A percentile compares a stretch with the other conserved stretches of the same genome.
phyloP scores from a whole-genome alignment of 1,140 invertebrate species.

The Megalopta genalis region DNA sequence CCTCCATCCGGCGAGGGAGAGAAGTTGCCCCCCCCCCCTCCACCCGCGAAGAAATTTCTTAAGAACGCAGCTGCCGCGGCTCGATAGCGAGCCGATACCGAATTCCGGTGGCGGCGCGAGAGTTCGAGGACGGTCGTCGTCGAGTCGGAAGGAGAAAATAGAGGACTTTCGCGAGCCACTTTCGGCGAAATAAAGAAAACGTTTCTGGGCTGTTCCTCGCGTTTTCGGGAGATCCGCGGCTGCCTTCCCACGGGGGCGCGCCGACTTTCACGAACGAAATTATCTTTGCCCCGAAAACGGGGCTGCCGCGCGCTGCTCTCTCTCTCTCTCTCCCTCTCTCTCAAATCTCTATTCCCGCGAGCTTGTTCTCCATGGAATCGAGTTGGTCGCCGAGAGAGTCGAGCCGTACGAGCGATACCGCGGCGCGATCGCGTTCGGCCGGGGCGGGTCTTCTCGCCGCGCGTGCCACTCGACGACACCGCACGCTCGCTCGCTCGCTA shows the following conservation, averaged over 20 bases:
- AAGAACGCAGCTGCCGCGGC: constrained; percentile 18
- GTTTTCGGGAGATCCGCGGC: constrained; percentile 6
- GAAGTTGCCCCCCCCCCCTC: neutral
- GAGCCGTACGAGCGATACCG: too few species aligned
- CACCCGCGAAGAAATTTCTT: neutral
- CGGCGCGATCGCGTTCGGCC: too few species aligned
- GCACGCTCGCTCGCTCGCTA: too few species aligned
- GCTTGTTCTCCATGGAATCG: neutral
- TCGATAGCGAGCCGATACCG: constrained; percentile 9
- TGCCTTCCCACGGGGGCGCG: neutral
- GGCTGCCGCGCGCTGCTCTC: constrained; percentile 2
- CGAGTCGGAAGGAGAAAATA: neutral
- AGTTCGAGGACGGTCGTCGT: too few species aligned
- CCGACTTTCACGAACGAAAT: constrained; percentile 2
- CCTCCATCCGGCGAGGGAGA: neutral
- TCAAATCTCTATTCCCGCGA: constrained; percentile 11
- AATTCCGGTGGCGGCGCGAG: neutral
- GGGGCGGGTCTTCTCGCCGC: too few species aligned
- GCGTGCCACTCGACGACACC: too few species aligned
- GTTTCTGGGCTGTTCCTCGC: neutral
- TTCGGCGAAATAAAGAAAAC: constrained; percentile 17
- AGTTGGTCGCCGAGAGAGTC: too few species aligned
- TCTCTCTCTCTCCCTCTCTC: too few species aligned
- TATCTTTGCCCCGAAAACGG: constrained; percentile 28
- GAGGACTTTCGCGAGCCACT: constrained; percentile 18